Base-by-base conservation (phyloP, 1,140 invertebrate species). In the Chrysomallon squamiferum region DNA sequence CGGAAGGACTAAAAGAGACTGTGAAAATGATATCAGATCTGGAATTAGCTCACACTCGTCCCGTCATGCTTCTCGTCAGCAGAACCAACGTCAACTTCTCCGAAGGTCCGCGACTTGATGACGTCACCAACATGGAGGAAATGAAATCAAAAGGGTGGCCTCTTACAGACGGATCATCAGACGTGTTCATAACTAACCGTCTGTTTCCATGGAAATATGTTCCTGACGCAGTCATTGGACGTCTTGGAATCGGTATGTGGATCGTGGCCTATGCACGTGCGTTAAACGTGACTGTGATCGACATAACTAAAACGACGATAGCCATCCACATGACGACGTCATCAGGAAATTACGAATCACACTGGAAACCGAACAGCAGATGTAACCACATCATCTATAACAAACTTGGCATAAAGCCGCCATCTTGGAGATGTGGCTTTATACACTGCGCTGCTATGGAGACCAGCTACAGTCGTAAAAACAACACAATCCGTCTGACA, bases 251-350 rank as follows among this genome's bases (percentile, higher is more conserved):
- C 29, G 56, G 56, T 3, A 58, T 58, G 56, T 58, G 56, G 56
- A 32, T 58, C 30, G 32, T 22, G 33, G 13, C 56, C 18, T 58
- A 58, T 38, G 56, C 56, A 5, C 56, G 56, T n/a, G 32, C 56
- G 15, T 32, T 33, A 18, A 58, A 58, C 32, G 56, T 58, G 33
- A 58, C 56, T 13, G 29, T 58, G 20, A 33, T 33, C 9, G 56
- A 58, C 56, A 11, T 58, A 22, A 33, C 56, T 11, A 58, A 58
- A 22, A 58, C 56, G 30, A 30, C 30, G 18, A 58, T 9, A 11
- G 56, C 56, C 20, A 20, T 58, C 30, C 56, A 58, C 18, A 58
- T 58, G 56, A 58, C 56, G 3, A 58, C 56, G n/a, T 41, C 32
- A 18, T 33, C 25, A 27, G 62, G 62, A 5, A 56, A 57, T 27